Evolutionary conservation across 2,113 vertebrate genomes (phyloP), one percentile per base, ranked within the genome.

Genomic region (Peromyscus californicus): DNA sequence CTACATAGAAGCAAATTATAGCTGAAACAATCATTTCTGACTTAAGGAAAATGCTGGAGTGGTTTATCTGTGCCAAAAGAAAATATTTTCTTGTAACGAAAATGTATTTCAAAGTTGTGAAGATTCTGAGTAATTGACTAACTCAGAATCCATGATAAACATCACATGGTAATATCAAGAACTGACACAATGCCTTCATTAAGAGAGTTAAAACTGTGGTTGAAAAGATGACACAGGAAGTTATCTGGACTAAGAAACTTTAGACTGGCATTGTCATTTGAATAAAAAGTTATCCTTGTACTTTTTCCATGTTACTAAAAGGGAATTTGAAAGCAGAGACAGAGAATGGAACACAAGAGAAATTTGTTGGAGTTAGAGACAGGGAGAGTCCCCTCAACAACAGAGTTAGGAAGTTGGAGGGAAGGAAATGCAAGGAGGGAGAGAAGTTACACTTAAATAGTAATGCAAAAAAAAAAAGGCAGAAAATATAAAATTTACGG

Each of bases 11-110:
- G 15, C 19, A 97, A 97, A 95, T 97, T 93, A 92, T 86, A 91
- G 21, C 74, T 88, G 69, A 93, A 96, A 96, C 95, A 98, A 98
- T 96, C 97, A 91, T 96, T 97, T 98, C 94, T 79, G 65, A 59
- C 54, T 33, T 65, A 86, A 96, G 96, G 89, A 87, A 98, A 95
- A 97, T 95, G 94, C 86, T 97, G 84, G 61, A n/a, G 74, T 94
- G 96, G 48, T 75, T 97, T 80, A 48, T 85, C 96, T 93, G 89
- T 84, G 39, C 72, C 95, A 91, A 94, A 94, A 90, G 22, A 78
- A 96, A 96, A 96, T 96, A 97, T 96, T 98, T 96, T 96, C 89
- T 96, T 97, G 7, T 70, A 79, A 69, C 26, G 93, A 63, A 87
- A 96, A 92, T 80, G 90, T 96, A 59, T 48, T 93, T 96, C 82